Base-by-base conservation (phyloP, 2,113 vertebrate species). In the Lepus europaeus region DNA sequence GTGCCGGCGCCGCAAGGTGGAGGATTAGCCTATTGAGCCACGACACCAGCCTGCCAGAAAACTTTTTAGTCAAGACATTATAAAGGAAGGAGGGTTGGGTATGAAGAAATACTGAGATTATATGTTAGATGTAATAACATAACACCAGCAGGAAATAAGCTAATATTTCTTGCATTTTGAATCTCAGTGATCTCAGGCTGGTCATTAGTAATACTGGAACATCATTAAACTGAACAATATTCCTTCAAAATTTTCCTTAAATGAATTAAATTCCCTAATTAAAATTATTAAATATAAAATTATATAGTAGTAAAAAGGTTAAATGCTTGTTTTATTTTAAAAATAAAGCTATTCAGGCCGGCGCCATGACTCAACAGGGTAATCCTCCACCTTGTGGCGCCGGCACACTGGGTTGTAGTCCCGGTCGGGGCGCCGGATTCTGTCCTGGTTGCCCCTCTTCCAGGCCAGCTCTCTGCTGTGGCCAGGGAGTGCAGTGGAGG, bases 211-310 rank as follows among this genome's bases (percentile, higher is more conserved):
- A 86, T 6, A 11, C 27, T 85, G 1, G 5, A 90, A 63, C 17
- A 76, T 79, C 51, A 89, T 93, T 96, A 91, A 89, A 10, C 49
- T 79, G 87, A 91, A 94, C 29, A 68, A 69, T 95, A 73, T 94
- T 80, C 29, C 45, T 87, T 89, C 53, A 90, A 85, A 94, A 36
- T 86, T 93, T 93, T 82, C 4, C 53, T 95, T 90, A 88, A 95
- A 72, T 95, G 68, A 79, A 81, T 93, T 97, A 87, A 95, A 86
- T 90, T 96, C 68, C 39, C 85, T 92, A 94, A 95, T 95, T 94
- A 95, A 92, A 80, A 17, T 66, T 80, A 89, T 49, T 89, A 87
- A 92, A 89, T 93, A 80, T 69, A 90, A 96, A 87, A 81, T 93
- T 5, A 63, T 89, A 72, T 80, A 4, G 89, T 81, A n/a, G 19